Conservation (phyloP, 2,113 vertebrate genomes). For the Tretioscincus oriximinensis region DNA sequence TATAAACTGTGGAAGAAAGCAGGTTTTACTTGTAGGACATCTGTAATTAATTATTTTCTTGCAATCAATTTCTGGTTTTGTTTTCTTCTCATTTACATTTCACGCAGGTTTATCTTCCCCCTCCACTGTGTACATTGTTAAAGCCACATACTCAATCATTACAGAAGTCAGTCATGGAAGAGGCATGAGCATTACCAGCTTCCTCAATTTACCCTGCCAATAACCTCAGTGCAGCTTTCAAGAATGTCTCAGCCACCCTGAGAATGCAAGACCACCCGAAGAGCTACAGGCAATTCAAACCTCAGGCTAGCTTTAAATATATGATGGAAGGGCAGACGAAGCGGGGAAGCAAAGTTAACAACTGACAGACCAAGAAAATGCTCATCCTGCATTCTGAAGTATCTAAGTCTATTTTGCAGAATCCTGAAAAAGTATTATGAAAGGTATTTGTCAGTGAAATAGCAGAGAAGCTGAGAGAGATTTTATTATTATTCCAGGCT, state of each 20-base stretch:
- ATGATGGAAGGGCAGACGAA: not conserved
- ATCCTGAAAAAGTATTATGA: not conserved
- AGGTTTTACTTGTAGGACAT: conserved; percentile 34
- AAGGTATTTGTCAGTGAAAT: not conserved
- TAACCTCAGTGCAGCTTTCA: conserved; percentile 57
- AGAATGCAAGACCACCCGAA: conserved; percentile 49
- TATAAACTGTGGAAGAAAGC: conserved; percentile 28
- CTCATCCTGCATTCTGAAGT: not conserved
- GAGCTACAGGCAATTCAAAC: conserved; percentile 35
- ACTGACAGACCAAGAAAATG: not conserved
- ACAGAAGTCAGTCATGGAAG: conserved; percentile 40
- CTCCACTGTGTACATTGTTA: conserved; percentile 6
- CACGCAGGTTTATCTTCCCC: conserved; percentile 28
- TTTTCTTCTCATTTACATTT: conserved; percentile 38
- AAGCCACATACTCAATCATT: conserved; percentile 49
- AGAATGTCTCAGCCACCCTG: conserved; percentile 24
- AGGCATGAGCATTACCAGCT: conserved; percentile 29
- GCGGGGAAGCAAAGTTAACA: conserved; percentile 7
- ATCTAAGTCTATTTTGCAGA: not conserved
- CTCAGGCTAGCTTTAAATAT: conserved; percentile 2
- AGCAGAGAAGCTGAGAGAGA: too few relatives aligned
- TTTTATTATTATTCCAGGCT: not conserved
- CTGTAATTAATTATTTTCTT: conserved; percentile 37
- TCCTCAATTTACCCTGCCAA: conserved; percentile 54
- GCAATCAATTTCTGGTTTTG: conserved; percentile 51